Evolutionary conservation across 2,888 invertebrate genomes (phyloP).

Genomic region (Entomobrya proxima): DNA sequence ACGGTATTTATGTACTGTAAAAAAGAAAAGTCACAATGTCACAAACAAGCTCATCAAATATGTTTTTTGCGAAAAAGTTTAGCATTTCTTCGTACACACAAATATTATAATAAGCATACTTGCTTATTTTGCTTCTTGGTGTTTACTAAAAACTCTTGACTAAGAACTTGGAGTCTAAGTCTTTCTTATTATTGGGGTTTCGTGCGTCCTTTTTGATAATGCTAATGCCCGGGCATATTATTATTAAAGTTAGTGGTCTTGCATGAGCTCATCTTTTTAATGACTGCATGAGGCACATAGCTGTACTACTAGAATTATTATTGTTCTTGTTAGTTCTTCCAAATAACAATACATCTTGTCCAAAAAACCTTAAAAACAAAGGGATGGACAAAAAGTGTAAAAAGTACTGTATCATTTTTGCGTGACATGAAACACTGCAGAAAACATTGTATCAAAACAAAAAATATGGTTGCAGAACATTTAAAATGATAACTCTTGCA

Average conservation of each 20-base stretch:
- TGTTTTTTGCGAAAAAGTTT: background rate
- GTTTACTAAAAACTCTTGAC: too few relatives aligned
- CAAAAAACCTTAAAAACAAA: too few relatives aligned
- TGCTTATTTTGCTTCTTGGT: too few relatives aligned
- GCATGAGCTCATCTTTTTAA: conserved; percentile 1
- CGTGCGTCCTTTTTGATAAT: background rate
- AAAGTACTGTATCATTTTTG: background rate
- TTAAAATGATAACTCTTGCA: too few relatives aligned
- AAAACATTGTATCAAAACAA: too few relatives aligned
- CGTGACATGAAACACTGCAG: background rate
- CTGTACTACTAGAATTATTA: too few relatives aligned
- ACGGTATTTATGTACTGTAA: background rate
- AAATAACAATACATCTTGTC: too few relatives aligned
- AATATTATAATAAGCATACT: too few relatives aligned
- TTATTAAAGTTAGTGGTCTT: background rate
- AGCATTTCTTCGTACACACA: background rate
- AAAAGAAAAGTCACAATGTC: background rate
- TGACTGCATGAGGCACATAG: background rate
- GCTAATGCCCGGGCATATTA: background rate
- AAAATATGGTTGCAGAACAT: too few relatives aligned
- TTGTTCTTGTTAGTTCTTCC: too few relatives aligned
- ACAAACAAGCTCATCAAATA: background rate
- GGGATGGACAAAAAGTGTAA: too few relatives aligned
- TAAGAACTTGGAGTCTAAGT: background rate
- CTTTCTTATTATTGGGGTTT: background rate